These are phyloP conservation scores for Gopherus flavomarginatus DNA, from an alignment of 2,113 vertebrate genomes.

Conservation along the genomic window DNA sequence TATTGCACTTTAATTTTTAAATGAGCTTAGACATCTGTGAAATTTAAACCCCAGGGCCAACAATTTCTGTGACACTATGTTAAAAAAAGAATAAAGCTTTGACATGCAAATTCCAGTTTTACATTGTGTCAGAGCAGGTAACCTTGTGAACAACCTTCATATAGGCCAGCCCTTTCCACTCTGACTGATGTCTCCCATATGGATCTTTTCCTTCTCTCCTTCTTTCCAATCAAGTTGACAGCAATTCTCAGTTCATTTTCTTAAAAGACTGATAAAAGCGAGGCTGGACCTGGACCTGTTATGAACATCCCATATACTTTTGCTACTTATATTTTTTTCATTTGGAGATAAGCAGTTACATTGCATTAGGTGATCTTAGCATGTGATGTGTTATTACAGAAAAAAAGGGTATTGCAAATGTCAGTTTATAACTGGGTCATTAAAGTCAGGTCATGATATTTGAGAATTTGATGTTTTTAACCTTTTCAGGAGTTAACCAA, in stretches of 20 bases:
- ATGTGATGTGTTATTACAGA: slow-evolving; percentile 71
- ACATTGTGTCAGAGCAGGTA: slow-evolving; percentile 65
- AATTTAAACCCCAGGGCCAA: slow-evolving; percentile 77
- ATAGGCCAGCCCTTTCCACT: slow-evolving; percentile 51
- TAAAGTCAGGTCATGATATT: slow-evolving; percentile 82
- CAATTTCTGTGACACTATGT: slow-evolving; percentile 75
- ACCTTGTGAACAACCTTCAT: slow-evolving; percentile 83
- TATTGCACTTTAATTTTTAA: slow-evolving; percentile 81
- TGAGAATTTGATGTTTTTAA: slow-evolving; percentile 81
- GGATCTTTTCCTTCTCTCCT: slow-evolving; percentile 72
- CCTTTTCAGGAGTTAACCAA: slow-evolving; percentile 78
- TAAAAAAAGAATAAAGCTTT: slow-evolving; percentile 80
- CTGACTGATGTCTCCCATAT: slow-evolving; percentile 79
- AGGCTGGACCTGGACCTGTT: slow-evolving; percentile 71
- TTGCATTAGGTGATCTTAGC: slow-evolving; percentile 75
- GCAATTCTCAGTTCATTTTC: slow-evolving; percentile 81
- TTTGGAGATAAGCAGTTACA: slow-evolving; percentile 74
- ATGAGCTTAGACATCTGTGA: slow-evolving; percentile 83
- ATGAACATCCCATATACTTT: slow-evolving; percentile 78
- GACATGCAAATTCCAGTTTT: slow-evolving; percentile 80
- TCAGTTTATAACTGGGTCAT: slow-evolving; percentile 79
- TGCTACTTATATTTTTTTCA: slow-evolving; percentile 73
- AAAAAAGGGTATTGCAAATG: slow-evolving; percentile 72
- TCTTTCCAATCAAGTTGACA: slow-evolving; percentile 80
- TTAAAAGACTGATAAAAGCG: slow-evolving; percentile 76